A percentile compares a stretch with the other conserved stretches of the same genome.
Evolutionary conservation across 2,888 invertebrate species (phyloP).

Genomic region (Coelinius sp.): DNA sequence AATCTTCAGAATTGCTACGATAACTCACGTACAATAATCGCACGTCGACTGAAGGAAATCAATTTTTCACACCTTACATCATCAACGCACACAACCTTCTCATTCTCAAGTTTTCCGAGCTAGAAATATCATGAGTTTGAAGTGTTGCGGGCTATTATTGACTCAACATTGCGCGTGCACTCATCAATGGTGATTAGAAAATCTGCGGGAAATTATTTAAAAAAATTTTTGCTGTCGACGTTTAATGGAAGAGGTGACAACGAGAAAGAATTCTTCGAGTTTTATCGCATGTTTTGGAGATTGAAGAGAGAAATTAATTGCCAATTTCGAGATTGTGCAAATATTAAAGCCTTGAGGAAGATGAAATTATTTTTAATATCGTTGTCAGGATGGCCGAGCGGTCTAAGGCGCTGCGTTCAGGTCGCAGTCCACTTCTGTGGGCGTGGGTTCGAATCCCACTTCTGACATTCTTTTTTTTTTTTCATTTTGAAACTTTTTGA

Average conservation of each 20-base stretch:
- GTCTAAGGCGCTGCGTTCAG: slow-evolving; percentile 73
- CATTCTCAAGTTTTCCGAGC: slow-evolving; percentile 37
- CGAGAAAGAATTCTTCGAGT: no score
- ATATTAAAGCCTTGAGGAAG: background rate
- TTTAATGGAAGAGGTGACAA: no score
- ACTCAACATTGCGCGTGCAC: slow-evolving; percentile 22
- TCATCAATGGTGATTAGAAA: background rate
- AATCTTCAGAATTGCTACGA: slow-evolving; percentile 35
- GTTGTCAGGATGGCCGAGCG: slow-evolving; percentile 76
- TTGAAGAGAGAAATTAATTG: no score
- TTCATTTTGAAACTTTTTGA: no score
- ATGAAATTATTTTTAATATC: background rate
- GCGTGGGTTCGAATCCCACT: slow-evolving; percentile 89
- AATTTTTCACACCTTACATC: slow-evolving; percentile 48
- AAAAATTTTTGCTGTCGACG: no score
- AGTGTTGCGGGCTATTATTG: slow-evolving; percentile 48
- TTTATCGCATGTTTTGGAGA: no score
- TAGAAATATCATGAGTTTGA: slow-evolving; percentile 44
- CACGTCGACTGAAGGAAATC: slow-evolving; percentile 45
- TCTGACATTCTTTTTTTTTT: slow-evolving; percentile 73
- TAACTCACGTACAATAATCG: slow-evolving; percentile 44
- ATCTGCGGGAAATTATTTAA: no score
- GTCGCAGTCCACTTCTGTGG: slow-evolving; percentile 65
- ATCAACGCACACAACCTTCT: slow-evolving; percentile 38
- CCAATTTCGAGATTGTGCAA: no score